Percentiles rank a stretch among this genome's conserved stretches.
Evolutionary conservation across 1,140 invertebrate genomes (phyloP).

Genomic region (Drosophila eugracilis): DNA sequence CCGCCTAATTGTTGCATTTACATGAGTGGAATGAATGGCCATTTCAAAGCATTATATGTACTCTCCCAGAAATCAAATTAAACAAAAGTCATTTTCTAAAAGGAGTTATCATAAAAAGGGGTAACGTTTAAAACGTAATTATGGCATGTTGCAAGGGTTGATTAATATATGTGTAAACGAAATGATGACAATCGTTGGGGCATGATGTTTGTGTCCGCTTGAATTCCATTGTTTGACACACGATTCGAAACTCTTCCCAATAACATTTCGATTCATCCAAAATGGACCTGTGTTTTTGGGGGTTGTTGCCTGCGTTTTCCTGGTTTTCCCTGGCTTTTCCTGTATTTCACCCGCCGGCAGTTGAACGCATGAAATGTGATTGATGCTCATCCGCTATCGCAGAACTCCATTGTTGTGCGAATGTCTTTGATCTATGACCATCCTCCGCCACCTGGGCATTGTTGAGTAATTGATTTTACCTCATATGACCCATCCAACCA

Average conservation of each 20-base stretch:
- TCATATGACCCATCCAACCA: conserved; percentile 4
- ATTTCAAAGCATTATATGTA: conserved; percentile 30
- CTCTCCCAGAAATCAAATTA: conserved; percentile 28
- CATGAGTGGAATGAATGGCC: background rate
- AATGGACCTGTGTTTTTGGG: conserved; percentile 19
- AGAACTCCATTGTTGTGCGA: conserved; percentile 16
- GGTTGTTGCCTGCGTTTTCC: conserved; percentile 31
- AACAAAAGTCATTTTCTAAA: conserved; percentile 4
- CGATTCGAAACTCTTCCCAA: conserved; percentile 4
- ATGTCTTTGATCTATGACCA: conserved; percentile 50
- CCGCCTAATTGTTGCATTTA: conserved; percentile 45
- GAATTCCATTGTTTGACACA: conserved; percentile 14
- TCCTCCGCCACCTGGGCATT: conserved; percentile 41
- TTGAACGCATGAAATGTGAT: conserved; percentile 43
- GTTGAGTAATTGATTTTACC: conserved; percentile 71
- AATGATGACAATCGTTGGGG: conserved; percentile 53
- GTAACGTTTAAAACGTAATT: conserved; percentile 70
- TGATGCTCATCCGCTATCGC: conserved; percentile 43
- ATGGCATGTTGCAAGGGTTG: conserved; percentile 65
- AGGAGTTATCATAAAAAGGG: conserved; percentile 1
- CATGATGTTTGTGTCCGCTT: conserved; percentile 27
- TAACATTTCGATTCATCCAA: background rate
- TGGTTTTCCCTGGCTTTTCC: background rate
- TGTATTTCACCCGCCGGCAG: conserved; percentile 2
- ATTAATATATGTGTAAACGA: conserved; percentile 67